These are phyloP conservation scores for Thoracochromis brauschi DNA, from an alignment of 2,113 vertebrate species.

Conservation along the genomic window DNA sequence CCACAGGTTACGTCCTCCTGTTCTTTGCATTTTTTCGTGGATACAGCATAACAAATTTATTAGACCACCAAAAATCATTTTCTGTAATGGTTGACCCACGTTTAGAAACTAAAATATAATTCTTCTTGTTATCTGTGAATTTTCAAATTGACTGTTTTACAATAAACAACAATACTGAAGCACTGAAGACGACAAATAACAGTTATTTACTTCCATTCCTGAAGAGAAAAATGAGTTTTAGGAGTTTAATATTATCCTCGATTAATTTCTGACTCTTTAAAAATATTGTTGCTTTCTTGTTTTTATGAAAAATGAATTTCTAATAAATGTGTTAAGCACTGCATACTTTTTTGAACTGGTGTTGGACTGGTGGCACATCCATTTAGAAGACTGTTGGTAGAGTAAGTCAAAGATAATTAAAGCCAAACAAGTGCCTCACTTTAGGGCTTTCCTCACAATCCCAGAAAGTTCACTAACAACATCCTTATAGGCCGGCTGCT, in stretches of 20 bases:
- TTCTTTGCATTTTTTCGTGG: accelerated
- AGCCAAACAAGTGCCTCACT: background rate
- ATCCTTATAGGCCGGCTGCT: background rate
- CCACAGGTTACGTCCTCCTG: background rate
- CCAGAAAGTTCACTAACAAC: background rate
- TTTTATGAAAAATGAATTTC: background rate
- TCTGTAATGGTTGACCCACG: background rate
- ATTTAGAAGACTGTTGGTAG: background rate
- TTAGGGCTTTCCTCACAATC: background rate
- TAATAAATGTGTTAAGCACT: background rate
- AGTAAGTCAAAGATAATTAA: slow-evolving; percentile 20
- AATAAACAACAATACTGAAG: background rate
- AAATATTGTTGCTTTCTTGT: background rate
- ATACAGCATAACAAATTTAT: background rate
- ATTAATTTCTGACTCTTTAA: background rate
- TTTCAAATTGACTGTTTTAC: background rate
- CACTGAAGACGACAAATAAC: background rate
- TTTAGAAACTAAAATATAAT: background rate
- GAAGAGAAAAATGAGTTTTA: background rate
- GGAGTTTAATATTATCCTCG: background rate
- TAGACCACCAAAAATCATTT: background rate
- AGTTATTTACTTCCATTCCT: background rate
- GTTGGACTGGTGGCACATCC: background rate
- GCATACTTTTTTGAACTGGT: background rate
- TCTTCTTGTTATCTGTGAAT: background rate